These are phyloP conservation scores for Pygoscelis antarcticus DNA, from an alignment of 2,113 vertebrate genomes.

Conservation along the genomic window DNA sequence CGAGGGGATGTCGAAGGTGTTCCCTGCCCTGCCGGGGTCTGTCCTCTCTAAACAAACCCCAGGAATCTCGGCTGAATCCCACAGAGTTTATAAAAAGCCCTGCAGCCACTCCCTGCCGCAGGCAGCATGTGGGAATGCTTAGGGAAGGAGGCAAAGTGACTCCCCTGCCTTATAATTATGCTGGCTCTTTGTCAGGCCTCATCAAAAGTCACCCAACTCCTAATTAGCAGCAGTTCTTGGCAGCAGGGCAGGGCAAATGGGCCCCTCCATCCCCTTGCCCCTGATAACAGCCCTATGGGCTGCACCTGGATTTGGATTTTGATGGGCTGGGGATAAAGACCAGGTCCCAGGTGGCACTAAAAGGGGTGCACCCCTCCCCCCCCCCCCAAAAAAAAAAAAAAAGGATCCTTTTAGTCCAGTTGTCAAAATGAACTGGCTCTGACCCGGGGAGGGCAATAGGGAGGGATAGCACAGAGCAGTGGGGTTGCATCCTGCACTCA, in stretches of 20 bases:
- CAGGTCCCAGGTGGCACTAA: accelerated
- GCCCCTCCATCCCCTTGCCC: neutral
- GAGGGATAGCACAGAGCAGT: neutral
- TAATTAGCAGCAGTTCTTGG: neutral
- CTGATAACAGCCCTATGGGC: accelerated
- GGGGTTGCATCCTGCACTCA: accelerated
- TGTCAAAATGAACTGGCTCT: accelerated
- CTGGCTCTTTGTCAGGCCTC: neutral
- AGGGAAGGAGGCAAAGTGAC: neutral
- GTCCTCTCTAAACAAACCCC: neutral
- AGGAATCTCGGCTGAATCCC: neutral
- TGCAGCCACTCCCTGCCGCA: neutral
- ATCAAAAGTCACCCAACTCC: neutral
- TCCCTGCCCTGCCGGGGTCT: neutral
- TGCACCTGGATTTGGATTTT: neutral
- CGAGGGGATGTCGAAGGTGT: neutral
- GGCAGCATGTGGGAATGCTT: neutral
- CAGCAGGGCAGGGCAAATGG: neutral
- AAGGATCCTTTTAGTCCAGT: too few relatives aligned
- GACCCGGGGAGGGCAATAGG: too few relatives aligned
- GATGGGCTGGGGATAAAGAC: neutral
- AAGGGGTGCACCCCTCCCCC: neutral
- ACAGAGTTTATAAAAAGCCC: neutral
- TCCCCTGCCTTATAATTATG: constrained; percentile 2
- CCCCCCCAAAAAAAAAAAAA: neutral